Conservation (phyloP, 2,888 invertebrate species). For the Eledone cirrhosa region DNA sequence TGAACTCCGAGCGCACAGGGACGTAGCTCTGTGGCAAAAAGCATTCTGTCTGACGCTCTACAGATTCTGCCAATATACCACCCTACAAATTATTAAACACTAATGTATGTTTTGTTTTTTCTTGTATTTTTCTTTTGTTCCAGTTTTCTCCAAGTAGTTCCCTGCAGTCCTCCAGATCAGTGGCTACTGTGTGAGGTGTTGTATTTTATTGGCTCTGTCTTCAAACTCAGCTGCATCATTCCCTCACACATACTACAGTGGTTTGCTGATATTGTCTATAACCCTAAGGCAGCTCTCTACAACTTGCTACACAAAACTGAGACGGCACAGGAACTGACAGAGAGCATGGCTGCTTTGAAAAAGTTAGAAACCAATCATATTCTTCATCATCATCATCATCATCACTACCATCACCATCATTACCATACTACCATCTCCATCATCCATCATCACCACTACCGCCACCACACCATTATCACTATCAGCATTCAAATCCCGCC, state of each 20-base stretch:
- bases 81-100: too few relatives aligned
- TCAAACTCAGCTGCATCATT: constrained; percentile 47
- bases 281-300: constrained; percentile 59
- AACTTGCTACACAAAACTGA: constrained; percentile 52
- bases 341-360: constrained; percentile 46
- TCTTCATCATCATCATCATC: not conserved
- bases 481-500: too few relatives aligned
- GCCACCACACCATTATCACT: too few relatives aligned
- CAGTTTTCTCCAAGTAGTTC: constrained; percentile 62
- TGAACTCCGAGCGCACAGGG: too few relatives aligned
- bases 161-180: constrained; percentile 61
- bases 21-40: too few relatives aligned
- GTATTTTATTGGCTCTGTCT: constrained; percentile 48
- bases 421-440: too few relatives aligned
- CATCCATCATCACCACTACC: too few relatives aligned
- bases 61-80: too few relatives aligned
- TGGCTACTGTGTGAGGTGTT: constrained; percentile 57
- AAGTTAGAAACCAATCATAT: constrained; percentile 41
- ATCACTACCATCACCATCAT: too few relatives aligned
- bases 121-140: constrained; percentile 30
- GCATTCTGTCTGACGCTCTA: too few relatives aligned
- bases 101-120: not conserved
- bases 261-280: constrained; percentile 57
- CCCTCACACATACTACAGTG: constrained; percentile 52
- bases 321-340: constrained; percentile 43